Base-by-base conservation (phyloP, 64 coral and sea anemone genomes). In the Anthopleura sola region DNA sequence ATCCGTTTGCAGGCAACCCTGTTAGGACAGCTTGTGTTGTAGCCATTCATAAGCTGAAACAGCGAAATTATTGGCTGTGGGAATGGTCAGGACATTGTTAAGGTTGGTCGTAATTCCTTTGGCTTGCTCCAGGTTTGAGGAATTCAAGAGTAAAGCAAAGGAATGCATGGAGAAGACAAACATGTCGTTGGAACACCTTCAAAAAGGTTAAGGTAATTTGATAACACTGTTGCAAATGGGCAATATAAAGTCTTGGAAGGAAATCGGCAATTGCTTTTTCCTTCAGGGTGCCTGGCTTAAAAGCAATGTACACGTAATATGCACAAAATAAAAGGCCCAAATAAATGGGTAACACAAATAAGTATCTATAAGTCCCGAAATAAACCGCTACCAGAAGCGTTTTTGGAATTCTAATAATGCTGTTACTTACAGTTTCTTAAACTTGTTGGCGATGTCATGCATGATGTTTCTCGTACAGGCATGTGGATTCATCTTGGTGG, bases 131-230 rank as follows among this genome's bases (percentile, higher is more conserved):
- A 84, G 82, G n/a, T 50, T 56, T 15, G 36, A 58, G 6, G 49
- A 23, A 58, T 84, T 84, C 55, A 84, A 51, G 31, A 84, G 49
- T 37, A 84, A 57, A 55, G 82, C 82, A 84, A 84, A 84, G 50
- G n/a, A 57, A 58, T 84, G 82, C 82, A 84, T n/a, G 82, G 36
- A 62, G 34, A 84, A 84, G 49, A 53, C 36, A 84, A 84, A 29
- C 24, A 64, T 21, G 24, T 64, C 60, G 60, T 24, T 51, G 39
- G 78, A 38, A n/a, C 60, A 64, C n/a, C 38, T 46, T 46, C 20
- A 6, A 81, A 47, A 15, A 31, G 18, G 48, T 46, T 28, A 12
- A 38, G 23, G 49, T 40, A 56, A 56, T 16, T 56, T 20, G 54
- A 56, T 56, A 56, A 56, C 54, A 56, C 54, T 56, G 0, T 56